Evolutionary conservation across 2,113 vertebrate genomes (phyloP), one percentile per base, ranked within the genome.

Genomic region (Lepus americanus): DNA sequence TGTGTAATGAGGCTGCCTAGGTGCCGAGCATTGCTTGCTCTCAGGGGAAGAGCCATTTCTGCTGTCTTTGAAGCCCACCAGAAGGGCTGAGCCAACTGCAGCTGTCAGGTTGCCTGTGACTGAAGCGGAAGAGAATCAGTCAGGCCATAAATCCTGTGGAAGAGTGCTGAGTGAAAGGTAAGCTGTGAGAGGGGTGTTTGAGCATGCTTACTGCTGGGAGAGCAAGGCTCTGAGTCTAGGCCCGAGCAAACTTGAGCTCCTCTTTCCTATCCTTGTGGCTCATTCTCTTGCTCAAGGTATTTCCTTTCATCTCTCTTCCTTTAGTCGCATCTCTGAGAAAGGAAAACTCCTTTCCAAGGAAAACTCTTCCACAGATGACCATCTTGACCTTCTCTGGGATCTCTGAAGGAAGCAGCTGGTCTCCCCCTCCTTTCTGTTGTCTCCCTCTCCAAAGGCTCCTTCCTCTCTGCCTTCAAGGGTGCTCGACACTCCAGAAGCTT

Each of bases 1-100:
- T 96, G 88, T 73, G 86, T 87, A 79, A 96, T 93, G 87, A 95
- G 76, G 66, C 76, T 84, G 70, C 84, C 84, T 72, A 72, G 80
- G 70, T 76, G 73, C 51, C 3, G 1, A 85, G n/a, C 9, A 19
- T n/a, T 90, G 85, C 53, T 53, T 95, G n/a, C 59, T 95, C 61
- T 82, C 55, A 8, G 76, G 44, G 19, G 53, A 44, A 95, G n/a
- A 97, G 39, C 44, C 72, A 95, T 83, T 89, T 90, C 72, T 67
- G 63, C 49, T 69, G 33, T 80, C 61, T 87, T 84, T 92, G 87
- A 92, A 92, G 55, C n/a, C 61, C 85, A 94, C 77, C 81, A 90
- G 88, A 83, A 79, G 39, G 12, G 59, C 44, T 92, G n/a, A 91
- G 74, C 22, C 14, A 1, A 83, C 70, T 29, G 20, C 39, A 33